Conservation (phyloP, 2,797 vertebrate genomes). For the Cynopterus sphinx region DNA sequence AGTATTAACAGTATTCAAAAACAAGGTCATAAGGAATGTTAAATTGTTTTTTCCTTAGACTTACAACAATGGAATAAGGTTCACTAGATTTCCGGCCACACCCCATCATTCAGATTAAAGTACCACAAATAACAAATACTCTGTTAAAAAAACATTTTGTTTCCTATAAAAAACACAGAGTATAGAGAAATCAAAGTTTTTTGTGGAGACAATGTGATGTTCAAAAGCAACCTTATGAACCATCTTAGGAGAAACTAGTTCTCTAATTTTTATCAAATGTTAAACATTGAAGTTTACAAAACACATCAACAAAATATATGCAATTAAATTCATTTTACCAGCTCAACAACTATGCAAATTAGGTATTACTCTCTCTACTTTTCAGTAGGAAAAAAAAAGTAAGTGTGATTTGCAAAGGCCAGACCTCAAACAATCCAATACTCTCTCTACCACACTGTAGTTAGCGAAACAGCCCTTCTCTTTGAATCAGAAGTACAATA, state of each 20-base stretch:
- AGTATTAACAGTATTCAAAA: conserved; percentile 37
- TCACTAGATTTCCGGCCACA: background rate
- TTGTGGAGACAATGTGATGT: background rate
- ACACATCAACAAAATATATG: background rate
- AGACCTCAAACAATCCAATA: background rate
- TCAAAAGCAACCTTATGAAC: background rate
- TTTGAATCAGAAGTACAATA: conserved; percentile 35
- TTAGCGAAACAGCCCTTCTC: conserved; percentile 9
- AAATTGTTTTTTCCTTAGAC: conserved; percentile 16
- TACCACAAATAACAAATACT: background rate
- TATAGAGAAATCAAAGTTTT: conserved; percentile 4
- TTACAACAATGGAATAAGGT: background rate
- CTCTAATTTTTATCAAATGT: conserved; percentile 44
- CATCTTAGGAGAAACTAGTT: background rate
- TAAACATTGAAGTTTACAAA: conserved; percentile 28
- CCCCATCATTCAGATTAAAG: conserved; percentile 31
- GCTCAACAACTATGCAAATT: background rate
- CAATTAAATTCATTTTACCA: background rate
- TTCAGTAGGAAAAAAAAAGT: background rate
- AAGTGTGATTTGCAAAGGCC: background rate
- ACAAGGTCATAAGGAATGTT: background rate
- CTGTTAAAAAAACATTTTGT: background rate
- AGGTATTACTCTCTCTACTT: background rate
- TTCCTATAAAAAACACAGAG: background rate
- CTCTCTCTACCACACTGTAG: background rate